Conservation (phyloP, 92 coral and sea anemone genomes). For the Desmophyllum pertusum region DNA sequence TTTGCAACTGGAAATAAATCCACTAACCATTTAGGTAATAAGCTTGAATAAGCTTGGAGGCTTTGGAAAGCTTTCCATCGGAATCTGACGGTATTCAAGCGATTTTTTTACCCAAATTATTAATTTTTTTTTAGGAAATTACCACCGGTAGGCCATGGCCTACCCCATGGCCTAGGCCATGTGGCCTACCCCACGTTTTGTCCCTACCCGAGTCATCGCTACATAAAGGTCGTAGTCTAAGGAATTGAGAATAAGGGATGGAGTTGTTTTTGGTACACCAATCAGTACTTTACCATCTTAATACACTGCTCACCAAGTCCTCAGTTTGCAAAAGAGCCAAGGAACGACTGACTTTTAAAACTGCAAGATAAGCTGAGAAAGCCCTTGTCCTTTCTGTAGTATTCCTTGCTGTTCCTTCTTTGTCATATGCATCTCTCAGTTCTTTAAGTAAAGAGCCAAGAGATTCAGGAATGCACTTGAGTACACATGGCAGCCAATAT, state of each 20-base stretch:
- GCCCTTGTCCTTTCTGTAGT: not conserved
- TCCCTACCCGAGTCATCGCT: no score
- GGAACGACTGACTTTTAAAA: conserved; percentile 57
- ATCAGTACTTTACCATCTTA: not conserved
- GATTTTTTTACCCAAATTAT: no score
- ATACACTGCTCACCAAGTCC: conserved; percentile 35
- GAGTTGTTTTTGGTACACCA: no score
- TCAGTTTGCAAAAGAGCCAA: conserved; percentile 39
- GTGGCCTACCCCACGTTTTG: no score
- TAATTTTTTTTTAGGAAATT: no score
- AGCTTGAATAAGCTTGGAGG: no score
- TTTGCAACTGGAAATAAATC: no score
- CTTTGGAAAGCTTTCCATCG: no score
- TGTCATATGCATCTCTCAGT: conserved; percentile 13
- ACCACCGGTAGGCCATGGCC: conserved; percentile 36
- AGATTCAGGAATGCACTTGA: conserved; percentile 58
- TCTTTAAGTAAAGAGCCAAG: conserved; percentile 40
- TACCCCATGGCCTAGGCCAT: conserved; percentile 10
- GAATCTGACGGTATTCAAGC: no score
- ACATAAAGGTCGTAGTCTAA: no score
- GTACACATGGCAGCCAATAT: conserved; percentile 84
- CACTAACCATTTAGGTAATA: no score
- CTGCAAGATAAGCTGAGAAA: conserved; percentile 48
- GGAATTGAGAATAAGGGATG: no score
- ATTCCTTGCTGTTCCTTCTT: not conserved